These are phyloP conservation scores for Pyralis farinalis DNA, from an alignment of 2,888 invertebrate species.

Conservation along the genomic window DNA sequence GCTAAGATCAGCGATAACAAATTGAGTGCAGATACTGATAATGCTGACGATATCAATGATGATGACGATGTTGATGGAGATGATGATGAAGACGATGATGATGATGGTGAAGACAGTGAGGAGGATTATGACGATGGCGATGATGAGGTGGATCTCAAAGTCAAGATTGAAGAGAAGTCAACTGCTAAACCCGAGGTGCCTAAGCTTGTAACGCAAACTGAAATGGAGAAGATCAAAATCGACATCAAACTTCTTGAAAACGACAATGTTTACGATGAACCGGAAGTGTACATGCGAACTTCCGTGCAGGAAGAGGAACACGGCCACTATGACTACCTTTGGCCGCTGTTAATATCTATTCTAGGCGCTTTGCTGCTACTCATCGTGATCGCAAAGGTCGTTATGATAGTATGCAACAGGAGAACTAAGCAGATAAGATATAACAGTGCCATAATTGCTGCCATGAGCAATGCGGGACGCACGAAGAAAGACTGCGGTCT, in stretches of 20 bases:
- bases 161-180: slow-evolving; percentile 55
- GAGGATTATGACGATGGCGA: slow-evolving; percentile 51
- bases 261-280: slow-evolving; percentile 45
- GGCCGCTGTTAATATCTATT: slow-evolving; percentile 81
- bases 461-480: slow-evolving; percentile 75
- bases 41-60: slow-evolving; percentile 42
- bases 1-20: slow-evolving; percentile 31
- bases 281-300: slow-evolving; percentile 48
- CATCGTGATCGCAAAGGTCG: slow-evolving; percentile 73
- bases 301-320: slow-evolving; percentile 60
- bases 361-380: slow-evolving; percentile 79
- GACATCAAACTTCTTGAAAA: slow-evolving; percentile 59
- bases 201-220: slow-evolving; percentile 2
- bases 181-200: slow-evolving; percentile 20
- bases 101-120: slow-evolving; percentile 53
- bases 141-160: slow-evolving; percentile 61
- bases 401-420: slow-evolving; percentile 60
- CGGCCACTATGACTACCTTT: slow-evolving; percentile 73
- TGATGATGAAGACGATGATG: slow-evolving; percentile 49
- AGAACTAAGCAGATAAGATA: slow-evolving; percentile 63
- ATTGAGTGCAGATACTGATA: slow-evolving; percentile 25
- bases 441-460: slow-evolving; percentile 76
- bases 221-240: slow-evolving; percentile 44
- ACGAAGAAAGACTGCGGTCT: slow-evolving; percentile 87
- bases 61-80: slow-evolving; percentile 50